Base-by-base conservation (phyloP, 2,888 invertebrate species). In the Dichetophora obliterata region DNA sequence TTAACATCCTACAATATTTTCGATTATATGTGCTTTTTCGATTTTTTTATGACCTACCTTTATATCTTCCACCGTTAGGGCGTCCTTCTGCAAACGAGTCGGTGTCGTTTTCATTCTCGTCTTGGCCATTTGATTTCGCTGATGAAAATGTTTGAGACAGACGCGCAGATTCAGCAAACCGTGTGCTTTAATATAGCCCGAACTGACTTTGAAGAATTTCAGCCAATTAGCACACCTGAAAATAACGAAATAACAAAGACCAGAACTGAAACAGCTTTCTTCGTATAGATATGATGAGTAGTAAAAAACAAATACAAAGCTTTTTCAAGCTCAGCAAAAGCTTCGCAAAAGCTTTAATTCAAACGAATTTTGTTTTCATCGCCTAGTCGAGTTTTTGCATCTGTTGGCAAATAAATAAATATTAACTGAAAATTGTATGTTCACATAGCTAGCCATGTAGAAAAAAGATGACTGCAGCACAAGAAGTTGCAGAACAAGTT, bases 51-150 rank as follows among this genome's bases (percentile, higher is more conserved):
- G 6, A 11, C 75, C 22, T 69, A 75, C 75, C 68, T 75, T 69
- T 24, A 69, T 59, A 24, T 61, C 59, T 22, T 59, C 75, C 11
- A 81, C 80, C 75, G 80, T 79, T 78, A 83, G 80, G 48, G 82
- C 78, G 79, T 82, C 82, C 82, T 87, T 88, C 74, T 84, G 81
- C 75, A 81, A 81, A 74, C 87, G 86, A 77, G 85, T 80, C 77
- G 86, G 87, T 79, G 87, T 87, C 48, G 85, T 87, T 82, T 87
- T 87, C 75, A 87, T 87, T 75, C 86, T 83, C 76, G 87, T 87
- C 78, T 87, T 87, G 81, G 87, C 86, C 87, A 87, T 87, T 79
- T 82, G 82, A 16, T 22, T 66, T 80, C 80, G 78, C 68, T 81
- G 82, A 75, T 81, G 82, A 34, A 86, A 87, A 59, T 86, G 86